phyloP scores from a whole-genome alignment of 23 tunicate species.

The Halocynthia aurantium region DNA sequence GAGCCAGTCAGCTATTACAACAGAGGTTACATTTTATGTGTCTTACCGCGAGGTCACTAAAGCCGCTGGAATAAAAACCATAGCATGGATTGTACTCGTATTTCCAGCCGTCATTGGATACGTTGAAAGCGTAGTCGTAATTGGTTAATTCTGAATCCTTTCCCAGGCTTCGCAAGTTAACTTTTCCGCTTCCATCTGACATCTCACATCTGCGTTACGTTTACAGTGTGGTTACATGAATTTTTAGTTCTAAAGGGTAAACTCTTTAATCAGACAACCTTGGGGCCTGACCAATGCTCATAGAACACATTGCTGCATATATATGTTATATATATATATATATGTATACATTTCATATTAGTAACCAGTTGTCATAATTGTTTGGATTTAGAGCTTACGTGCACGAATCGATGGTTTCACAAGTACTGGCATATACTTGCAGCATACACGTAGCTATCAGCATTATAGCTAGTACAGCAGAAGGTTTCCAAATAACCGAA shows the following conservation, averaged over 20 bases:
- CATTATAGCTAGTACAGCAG: too few species aligned
- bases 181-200: slow-evolving; percentile 58
- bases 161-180: slow-evolving; percentile 33
- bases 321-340: too few species aligned
- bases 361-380: too few species aligned
- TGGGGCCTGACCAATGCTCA: too few species aligned
- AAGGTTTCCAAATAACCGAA: too few species aligned
- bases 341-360: too few species aligned
- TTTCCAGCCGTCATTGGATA: slow-evolving; percentile 12
- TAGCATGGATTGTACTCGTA: slow-evolving; percentile 78
- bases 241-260: too few species aligned
- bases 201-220: slow-evolving; percentile 45
- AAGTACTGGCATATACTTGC: neutral
- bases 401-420: slow-evolving; percentile 13
- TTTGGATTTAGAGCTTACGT: slow-evolving; percentile 6
- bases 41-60: slow-evolving; percentile 59
- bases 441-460: too few species aligned
- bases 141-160: neutral
- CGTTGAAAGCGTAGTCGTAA: slow-evolving; percentile 23
- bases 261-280: too few species aligned
- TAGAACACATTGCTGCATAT: too few species aligned
- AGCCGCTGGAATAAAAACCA: slow-evolving; percentile 31
- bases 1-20: too few species aligned
- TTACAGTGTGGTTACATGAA: too few species aligned
- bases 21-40: neutral